Evolutionary conservation across 2,113 vertebrate species (phyloP).

Genomic region (Erinaceus europaeus): DNA sequence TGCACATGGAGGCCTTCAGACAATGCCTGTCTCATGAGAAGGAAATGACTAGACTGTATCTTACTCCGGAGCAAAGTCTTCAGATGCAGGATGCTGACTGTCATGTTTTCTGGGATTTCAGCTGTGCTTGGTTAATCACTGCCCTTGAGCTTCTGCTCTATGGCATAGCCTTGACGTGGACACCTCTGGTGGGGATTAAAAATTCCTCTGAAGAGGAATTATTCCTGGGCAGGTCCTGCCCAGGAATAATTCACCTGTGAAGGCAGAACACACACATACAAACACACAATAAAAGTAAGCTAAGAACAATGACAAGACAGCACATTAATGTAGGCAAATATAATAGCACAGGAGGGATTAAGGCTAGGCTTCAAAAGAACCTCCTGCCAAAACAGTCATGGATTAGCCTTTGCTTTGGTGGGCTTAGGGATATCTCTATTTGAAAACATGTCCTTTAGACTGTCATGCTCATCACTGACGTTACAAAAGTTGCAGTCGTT

Average conservation of each 20-base stretch:
- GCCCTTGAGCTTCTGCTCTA: not conserved
- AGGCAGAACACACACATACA: conserved; percentile 23
- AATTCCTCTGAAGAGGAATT: conserved; percentile 20
- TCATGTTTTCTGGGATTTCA: conserved; percentile 17
- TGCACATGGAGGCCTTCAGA: not conserved
- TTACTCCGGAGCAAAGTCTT: not conserved
- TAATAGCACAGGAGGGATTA: conserved; percentile 14
- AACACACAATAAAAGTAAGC: conserved; percentile 33
- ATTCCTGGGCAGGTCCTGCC: too few species aligned
- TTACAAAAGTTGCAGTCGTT: not conserved
- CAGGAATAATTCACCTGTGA: conserved; percentile 22
- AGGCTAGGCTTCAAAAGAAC: not conserved
- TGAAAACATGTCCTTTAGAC: not conserved
- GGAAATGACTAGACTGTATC: not conserved
- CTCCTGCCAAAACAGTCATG: not conserved
- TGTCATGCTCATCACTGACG: not conserved
- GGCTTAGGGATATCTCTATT: not conserved
- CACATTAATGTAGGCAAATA: conserved; percentile 17
- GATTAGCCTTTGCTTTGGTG: not conserved
- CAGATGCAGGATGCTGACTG: not conserved
- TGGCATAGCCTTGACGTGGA: not conserved
- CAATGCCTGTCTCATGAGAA: not conserved
- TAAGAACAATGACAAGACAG: conserved; percentile 37
- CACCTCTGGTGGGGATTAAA: not conserved
- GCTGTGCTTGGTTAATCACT: not conserved